These are phyloP conservation scores for Megaustenia siamemsis DNA, from an alignment of 2,888 invertebrate genomes.

Conservation along the genomic window DNA sequence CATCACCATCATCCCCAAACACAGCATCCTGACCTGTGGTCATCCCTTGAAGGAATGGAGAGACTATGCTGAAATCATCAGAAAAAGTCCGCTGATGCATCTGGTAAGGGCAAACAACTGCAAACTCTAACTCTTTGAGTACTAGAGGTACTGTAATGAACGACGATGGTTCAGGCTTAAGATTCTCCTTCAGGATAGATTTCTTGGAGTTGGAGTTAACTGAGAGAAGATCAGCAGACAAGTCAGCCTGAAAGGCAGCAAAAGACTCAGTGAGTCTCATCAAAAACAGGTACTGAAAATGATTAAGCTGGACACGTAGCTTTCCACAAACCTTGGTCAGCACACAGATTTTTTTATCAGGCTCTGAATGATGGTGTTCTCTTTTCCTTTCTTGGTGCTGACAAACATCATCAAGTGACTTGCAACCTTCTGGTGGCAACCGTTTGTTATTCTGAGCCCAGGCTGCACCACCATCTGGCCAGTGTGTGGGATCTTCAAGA, in stretches of 20 bases:
- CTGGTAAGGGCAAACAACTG: conserved; percentile 84
- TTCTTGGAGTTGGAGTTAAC: conserved; percentile 42
- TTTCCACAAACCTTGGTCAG: conserved; percentile 35
- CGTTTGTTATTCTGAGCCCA: conserved; percentile 37
- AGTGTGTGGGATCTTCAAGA: background rate
- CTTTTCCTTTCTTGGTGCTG: background rate
- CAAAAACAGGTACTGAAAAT: conserved; percentile 94
- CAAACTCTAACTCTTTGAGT: conserved; percentile 91
- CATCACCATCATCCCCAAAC: conserved; percentile 53
- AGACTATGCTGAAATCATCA: conserved; percentile 60
- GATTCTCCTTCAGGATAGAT: background rate
- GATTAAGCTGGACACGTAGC: conserved; percentile 87
- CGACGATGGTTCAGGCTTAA: conserved; percentile 19
- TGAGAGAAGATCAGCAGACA: conserved; percentile 80
- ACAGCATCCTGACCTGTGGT: conserved; percentile 52
- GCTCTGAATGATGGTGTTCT: background rate
- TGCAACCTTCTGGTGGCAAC: conserved; percentile 48
- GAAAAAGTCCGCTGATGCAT: conserved; percentile 60
- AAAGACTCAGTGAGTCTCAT: conserved; percentile 90
- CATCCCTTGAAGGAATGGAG: conserved; percentile 46
- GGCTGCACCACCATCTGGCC: conserved; percentile 18
- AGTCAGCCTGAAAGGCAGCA: conserved; percentile 69
- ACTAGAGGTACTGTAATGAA: conserved; percentile 84
- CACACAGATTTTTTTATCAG: conserved; percentile 39
- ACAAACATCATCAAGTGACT: conserved; percentile 32